Percentiles rank a stretch among this genome's conserved stretches.
Evolutionary conservation across 2,797 vertebrate genomes (phyloP).

Genomic region (Enteromius mattozi): DNA sequence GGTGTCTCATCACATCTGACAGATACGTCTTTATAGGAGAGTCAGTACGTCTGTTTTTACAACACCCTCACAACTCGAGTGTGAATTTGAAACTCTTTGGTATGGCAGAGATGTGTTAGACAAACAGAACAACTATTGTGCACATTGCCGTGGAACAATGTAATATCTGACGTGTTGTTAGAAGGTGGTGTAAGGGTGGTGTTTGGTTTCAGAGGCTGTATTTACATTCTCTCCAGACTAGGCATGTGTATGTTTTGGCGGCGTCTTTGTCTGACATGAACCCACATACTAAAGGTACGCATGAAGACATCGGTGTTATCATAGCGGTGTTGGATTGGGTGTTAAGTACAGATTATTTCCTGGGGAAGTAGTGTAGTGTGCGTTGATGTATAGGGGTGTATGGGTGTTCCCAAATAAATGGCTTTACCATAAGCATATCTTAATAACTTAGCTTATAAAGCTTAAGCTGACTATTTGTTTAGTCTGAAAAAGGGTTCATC

Average conservation of each 20-base stretch:
- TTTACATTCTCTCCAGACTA: constrained; percentile 33
- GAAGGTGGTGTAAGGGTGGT: constrained; percentile 29
- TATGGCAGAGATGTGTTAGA: constrained; percentile 4
- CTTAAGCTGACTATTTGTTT: neutral
- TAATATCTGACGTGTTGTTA: constrained; percentile 42
- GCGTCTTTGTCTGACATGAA: constrained; percentile 45
- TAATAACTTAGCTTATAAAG: neutral
- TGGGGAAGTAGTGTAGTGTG: neutral
- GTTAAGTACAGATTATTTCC: constrained; percentile 25
- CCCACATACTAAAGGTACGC: constrained; percentile 34
- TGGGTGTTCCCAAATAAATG: neutral
- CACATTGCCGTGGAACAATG: constrained; percentile 7
- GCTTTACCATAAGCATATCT: neutral
- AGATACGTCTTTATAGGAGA: neutral
- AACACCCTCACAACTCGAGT: constrained; percentile 1
- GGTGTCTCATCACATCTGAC: constrained; percentile 34
- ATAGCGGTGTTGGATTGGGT: neutral
- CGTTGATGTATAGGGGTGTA: neutral
- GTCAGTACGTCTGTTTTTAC: constrained; percentile 18
- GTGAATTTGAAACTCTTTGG: constrained; percentile 35
- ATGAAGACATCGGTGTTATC: constrained; percentile 36
- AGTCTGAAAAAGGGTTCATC: neutral
- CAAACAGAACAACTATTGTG: constrained; percentile 35
- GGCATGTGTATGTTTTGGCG: constrained; percentile 49
- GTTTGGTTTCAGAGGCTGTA: constrained; percentile 41